phyloP scores from a whole-genome alignment of 2,797 vertebrate genomes.

The Otolemur crassicaudatus region DNA sequence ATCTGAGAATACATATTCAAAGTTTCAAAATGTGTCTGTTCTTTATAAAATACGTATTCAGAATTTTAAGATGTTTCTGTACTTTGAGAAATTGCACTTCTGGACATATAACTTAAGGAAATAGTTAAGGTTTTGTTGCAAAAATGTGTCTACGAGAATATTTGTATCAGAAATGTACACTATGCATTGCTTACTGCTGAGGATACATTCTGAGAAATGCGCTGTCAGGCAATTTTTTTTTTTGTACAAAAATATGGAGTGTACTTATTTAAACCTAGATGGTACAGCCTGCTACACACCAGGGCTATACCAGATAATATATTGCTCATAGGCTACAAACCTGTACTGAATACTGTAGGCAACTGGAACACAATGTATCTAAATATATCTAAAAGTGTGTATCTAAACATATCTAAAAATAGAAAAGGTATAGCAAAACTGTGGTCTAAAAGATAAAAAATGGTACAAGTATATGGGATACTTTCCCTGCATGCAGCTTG shows the following conservation, averaged over 20 bases:
- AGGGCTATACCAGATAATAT: not conserved
- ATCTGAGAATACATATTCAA: not conserved
- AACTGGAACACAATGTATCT: not conserved
- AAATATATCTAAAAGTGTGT: not conserved
- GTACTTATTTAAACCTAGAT: not conserved
- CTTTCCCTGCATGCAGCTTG: not conserved
- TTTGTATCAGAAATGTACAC: not conserved
- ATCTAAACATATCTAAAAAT: not conserved
- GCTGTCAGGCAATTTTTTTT: not conserved
- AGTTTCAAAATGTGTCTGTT: not conserved
- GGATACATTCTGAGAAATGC: not conserved
- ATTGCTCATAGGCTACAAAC: not conserved
- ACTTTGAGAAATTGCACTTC: not conserved
- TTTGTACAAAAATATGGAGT: not conserved
- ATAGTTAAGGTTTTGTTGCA: not conserved
- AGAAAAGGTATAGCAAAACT: not conserved
- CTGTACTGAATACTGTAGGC: not conserved
- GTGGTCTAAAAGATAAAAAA: not conserved
- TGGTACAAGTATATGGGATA: not conserved
- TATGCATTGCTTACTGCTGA: not conserved
- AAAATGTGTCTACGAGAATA: not conserved
- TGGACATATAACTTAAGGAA: conserved; percentile 17
- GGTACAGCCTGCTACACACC: not conserved
- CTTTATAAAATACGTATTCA: not conserved
- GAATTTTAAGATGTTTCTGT: not conserved